These are phyloP conservation scores for Nilaparvata lugens DNA, from an alignment of 1,140 invertebrate species.

Conservation along the genomic window DNA sequence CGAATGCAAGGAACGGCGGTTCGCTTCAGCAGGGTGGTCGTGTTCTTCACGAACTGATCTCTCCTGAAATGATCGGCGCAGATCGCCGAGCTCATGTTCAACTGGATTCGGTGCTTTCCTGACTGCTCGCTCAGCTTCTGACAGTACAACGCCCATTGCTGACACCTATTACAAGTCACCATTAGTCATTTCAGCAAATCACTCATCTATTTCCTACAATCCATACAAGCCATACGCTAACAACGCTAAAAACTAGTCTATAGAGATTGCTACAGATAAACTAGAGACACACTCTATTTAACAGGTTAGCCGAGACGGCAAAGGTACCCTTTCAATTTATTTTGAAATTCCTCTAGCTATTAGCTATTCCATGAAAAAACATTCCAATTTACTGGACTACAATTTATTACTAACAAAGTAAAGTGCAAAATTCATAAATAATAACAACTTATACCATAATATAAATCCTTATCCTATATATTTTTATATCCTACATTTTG, in stretches of 20 bases:
- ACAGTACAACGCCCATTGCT: slow-evolving; percentile 26
- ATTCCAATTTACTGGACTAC: too few species aligned
- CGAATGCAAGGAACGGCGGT: slow-evolving; percentile 26
- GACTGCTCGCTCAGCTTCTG: slow-evolving; percentile 13
- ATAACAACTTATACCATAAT: too few species aligned
- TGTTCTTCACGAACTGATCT: slow-evolving; percentile 27
- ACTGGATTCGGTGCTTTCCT: slow-evolving; percentile 15
- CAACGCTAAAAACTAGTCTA: background rate
- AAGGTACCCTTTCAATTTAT: too few species aligned
- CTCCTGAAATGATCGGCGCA: slow-evolving; percentile 25
- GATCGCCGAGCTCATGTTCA: slow-evolving; percentile 17
- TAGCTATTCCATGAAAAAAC: too few species aligned
- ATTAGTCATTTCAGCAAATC: background rate
- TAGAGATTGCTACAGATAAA: background rate
- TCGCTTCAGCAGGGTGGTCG: slow-evolving; percentile 22
- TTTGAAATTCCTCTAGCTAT: too few species aligned
- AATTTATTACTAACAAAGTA: too few species aligned
- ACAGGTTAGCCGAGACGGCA: background rate
- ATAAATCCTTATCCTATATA: too few species aligned
- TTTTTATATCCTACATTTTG: too few species aligned
- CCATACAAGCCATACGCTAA: background rate
- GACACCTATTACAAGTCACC: slow-evolving; percentile 14
- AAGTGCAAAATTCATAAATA: too few species aligned
- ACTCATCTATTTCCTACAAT: background rate
- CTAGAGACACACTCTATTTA: background rate